Conservation (phyloP, 2,888 invertebrate genomes). For the Augochlorella aurata region DNA sequence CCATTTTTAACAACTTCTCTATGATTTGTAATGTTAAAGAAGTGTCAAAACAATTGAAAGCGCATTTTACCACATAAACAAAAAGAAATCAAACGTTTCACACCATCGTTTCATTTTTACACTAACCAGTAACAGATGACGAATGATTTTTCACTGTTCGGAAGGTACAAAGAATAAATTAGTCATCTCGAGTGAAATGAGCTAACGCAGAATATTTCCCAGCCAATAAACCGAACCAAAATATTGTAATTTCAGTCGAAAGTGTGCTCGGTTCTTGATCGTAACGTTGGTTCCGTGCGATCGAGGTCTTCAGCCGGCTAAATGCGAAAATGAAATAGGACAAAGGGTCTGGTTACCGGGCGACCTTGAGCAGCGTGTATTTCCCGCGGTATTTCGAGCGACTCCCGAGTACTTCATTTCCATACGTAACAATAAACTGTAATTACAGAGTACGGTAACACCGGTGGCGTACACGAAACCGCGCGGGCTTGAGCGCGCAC, state of each 20-base stretch:
- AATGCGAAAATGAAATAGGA: background rate
- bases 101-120: too few species aligned
- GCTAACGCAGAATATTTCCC: background rate
- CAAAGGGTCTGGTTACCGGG: conserved; percentile 1
- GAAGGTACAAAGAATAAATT: too few species aligned
- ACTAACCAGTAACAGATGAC: too few species aligned
- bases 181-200: background rate
- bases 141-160: too few species aligned
- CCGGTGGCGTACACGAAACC: background rate
- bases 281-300: background rate
- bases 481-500: background rate
- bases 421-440: conserved; percentile 7
- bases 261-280: background rate
- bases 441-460: conserved; percentile 10
- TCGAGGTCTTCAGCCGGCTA: background rate
- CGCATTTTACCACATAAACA: background rate
- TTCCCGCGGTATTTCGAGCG: background rate
- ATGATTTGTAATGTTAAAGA: too few species aligned
- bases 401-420: conserved; percentile 1
- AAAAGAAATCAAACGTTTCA: background rate
- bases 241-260: background rate
- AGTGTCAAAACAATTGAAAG: background rate
- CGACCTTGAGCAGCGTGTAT: conserved; percentile 3
- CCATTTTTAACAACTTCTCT: too few species aligned
- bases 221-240: background rate